Evolutionary conservation across 2,888 invertebrate genomes (phyloP), one percentile per base, ranked within the genome.

Genomic region (Cheiracanthium punctorium): DNA sequence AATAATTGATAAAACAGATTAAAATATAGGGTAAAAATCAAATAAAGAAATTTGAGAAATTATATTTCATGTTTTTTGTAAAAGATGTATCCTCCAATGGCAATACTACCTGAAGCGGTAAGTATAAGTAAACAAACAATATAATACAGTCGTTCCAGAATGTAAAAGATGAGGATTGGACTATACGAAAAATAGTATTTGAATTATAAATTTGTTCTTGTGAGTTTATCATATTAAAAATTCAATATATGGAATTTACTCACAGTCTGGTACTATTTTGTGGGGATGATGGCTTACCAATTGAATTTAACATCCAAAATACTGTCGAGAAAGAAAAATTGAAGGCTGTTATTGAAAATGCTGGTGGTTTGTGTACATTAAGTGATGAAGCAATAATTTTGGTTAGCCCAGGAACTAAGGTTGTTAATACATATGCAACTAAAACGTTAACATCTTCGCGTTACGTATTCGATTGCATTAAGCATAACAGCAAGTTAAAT

Each of bases 201-300:
- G n/a, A n/a, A n/a, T n/a, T n/a, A n/a, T n/a, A n/a, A n/a, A n/a
- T n/a, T n/a, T n/a, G n/a, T n/a, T n/a, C n/a, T n/a, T n/a, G n/a
- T n/a, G n/a, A n/a, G n/a, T n/a, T n/a, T n/a, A n/a, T n/a, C n/a
- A n/a, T n/a, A n/a, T n/a, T n/a, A n/a, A n/a, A n/a, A n/a, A n/a
- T n/a, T n/a, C n/a, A n/a, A n/a, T n/a, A n/a, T n/a, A 32, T 48
- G 32, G 41, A 79, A 20, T 85, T 85, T 24, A 37, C 29, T 4
- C 84, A 85, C 29, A 85, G 84, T 32, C 37, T 79, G 17, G 84
- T 85, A n/a, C 29, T 85, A n/a, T 85, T 85, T 58, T 29, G 30
- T 1, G 84, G 79, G 24, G 73, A 79, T 12, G 79, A 85, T 74
- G 84, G 84, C 28, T 64, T 80, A 12, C 79, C 84, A 0, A 41